Evolutionary conservation across 2,888 invertebrate species (phyloP), one percentile per base, ranked within the genome.

Genomic region (Agrotis exclamationis): DNA sequence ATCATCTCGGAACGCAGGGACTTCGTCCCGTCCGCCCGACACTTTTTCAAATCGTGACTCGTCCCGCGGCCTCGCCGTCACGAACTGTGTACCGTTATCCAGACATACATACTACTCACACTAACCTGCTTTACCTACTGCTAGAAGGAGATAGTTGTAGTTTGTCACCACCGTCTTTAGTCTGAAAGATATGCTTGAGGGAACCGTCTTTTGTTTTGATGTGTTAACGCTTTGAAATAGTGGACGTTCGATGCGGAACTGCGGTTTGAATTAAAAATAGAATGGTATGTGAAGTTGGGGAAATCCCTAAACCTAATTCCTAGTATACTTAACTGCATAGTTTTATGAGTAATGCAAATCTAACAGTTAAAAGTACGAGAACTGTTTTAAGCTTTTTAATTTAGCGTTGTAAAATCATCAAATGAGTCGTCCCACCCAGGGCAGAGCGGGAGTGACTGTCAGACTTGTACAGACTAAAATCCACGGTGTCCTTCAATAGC

Each of bases 21-120:
- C 88, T 86, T 79, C 86, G 87, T 88, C 90, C 89, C 88, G 88
- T 86, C 83, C 89, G 91, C 91, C 95, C 93, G 90, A 93, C 95
- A 95, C 94, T 95, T 96, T 96, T 96, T 95, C 94, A 94, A 95
- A 94, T 95, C 96, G 96, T 96, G 96, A 96, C 96, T 93, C 87
- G 93, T 88, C 92, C 92, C 90, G 89, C 88, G 85, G 92, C 89
- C 90, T 87, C 90, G 85, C 85, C 91, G 93, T 95, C 96, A 96
- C 96, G 96, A 96, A 87, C 89, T 90, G 77, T 82, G 87, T 95
- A 92, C 96, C 96, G 95, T 96, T 96, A 96, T 76, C 71, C 75
- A 82, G 70, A 77, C 83, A 84, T 84, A 83, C 75, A 86, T 79
- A 87, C 93, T 91, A 80, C 88, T 94, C 90, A 85, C 92, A 89